Evolutionary conservation across 2,888 invertebrate species (phyloP).

Genomic region (Aricia artaxerxes): DNA sequence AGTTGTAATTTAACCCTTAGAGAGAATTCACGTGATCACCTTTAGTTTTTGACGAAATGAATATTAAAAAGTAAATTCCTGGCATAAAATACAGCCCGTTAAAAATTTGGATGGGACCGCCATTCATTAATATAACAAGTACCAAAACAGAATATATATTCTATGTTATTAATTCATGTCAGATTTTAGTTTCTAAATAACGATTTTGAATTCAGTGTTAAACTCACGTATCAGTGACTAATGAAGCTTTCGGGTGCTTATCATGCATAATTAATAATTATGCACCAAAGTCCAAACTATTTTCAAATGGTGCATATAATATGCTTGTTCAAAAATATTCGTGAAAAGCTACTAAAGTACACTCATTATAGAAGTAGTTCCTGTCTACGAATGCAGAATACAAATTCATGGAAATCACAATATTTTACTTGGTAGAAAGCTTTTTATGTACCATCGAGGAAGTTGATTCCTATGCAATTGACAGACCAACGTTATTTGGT

Average conservation of each 20-base stretch:
- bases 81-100: no score
- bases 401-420: neutral
- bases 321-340: neutral
- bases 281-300: neutral
- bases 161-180: no score
- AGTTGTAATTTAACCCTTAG: no score
- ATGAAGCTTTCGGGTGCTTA: neutral
- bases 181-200: neutral
- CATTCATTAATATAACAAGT: no score
- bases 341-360: neutral
- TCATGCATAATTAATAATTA: slow-evolving; percentile 14
- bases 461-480: no score
- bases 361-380: neutral
- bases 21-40: no score
- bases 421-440: neutral
- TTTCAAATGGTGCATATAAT: neutral
- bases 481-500: no score
- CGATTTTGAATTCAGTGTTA: neutral
- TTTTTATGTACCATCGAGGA: no score
- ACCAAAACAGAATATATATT: no score
- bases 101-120: no score
- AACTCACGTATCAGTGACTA: neutral
- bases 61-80: no score
- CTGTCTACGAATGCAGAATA: neutral
- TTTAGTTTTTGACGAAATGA: no score